Evolutionary conservation across 2,797 vertebrate species (phyloP).

Genomic region (Pipistrellus kuhlii): DNA sequence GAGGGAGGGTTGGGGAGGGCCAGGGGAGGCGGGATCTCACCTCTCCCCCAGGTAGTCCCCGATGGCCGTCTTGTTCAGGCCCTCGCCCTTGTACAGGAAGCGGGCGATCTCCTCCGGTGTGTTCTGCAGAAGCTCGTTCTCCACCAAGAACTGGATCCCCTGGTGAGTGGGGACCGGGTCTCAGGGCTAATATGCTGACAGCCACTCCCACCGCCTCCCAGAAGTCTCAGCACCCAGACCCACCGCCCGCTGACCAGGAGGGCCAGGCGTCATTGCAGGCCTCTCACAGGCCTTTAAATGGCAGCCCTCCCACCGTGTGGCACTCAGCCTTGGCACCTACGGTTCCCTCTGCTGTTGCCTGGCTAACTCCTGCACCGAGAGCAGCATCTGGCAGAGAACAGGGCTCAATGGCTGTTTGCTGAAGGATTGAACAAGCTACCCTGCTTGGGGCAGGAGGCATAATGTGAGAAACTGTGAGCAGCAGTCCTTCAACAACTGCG

Average conservation of each 20-base stretch:
- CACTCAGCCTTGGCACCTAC: background rate
- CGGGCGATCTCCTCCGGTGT: constrained; percentile 94
- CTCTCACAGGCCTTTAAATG: background rate
- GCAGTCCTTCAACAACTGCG: too few relatives aligned
- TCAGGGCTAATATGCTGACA: background rate
- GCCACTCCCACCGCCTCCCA: rapidly evolving
- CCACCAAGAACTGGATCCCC: constrained; percentile 96
- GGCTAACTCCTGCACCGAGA: background rate
- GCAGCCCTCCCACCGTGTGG: rapidly evolving
- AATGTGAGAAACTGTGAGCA: background rate
- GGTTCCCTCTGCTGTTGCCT: background rate
- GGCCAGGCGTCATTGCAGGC: background rate
- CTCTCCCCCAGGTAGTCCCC: constrained; percentile 96
- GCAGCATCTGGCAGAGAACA: background rate
- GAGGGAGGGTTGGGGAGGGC: background rate
- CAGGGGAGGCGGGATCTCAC: constrained; percentile 50
- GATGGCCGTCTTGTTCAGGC: constrained; percentile 97
- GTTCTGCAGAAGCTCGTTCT: constrained; percentile 94
- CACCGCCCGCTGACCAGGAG: background rate
- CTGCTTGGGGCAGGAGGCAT: background rate
- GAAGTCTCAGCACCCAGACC: background rate
- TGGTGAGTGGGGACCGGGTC: constrained; percentile 66
- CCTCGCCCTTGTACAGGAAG: constrained; percentile 97
- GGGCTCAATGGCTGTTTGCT: background rate
- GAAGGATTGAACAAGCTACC: background rate